These are phyloP conservation scores for Scaeva pyrastri DNA, from an alignment of 2,888 invertebrate genomes.

Conservation along the genomic window DNA sequence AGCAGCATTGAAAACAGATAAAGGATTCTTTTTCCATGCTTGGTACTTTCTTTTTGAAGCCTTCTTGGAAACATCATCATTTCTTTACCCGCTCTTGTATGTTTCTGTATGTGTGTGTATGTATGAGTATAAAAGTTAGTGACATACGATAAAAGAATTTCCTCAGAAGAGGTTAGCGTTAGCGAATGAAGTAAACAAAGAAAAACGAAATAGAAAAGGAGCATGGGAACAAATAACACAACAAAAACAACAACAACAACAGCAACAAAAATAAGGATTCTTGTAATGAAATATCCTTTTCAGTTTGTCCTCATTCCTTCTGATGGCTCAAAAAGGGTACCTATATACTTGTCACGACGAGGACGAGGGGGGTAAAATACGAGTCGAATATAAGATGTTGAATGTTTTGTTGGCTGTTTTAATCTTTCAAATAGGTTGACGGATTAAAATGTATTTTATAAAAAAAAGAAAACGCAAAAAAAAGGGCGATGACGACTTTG, in stretches of 20 bases:
- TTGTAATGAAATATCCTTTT: slow-evolving; percentile 60
- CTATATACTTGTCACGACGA: too few relatives aligned
- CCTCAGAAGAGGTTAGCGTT: slow-evolving; percentile 47
- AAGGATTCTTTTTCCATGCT: slow-evolving; percentile 41
- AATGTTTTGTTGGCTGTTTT: slow-evolving; percentile 61
- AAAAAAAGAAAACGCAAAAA: neutral
- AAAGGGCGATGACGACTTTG: slow-evolving; percentile 53
- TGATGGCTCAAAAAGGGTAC: neutral
- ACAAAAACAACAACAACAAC: neutral
- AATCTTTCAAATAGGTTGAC: slow-evolving; percentile 64
- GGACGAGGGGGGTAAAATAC: neutral
- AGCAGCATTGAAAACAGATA: slow-evolving; percentile 48
- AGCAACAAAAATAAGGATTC: slow-evolving; percentile 24
- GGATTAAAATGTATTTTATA: slow-evolving; percentile 41
- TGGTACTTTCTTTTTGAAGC: slow-evolving; percentile 24
- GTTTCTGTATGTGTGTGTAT: neutral
- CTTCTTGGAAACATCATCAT: slow-evolving; percentile 24
- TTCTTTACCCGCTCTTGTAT: neutral
- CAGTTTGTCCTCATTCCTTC: slow-evolving; percentile 7
- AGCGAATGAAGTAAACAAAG: slow-evolving; percentile 37
- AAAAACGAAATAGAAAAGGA: slow-evolving; percentile 35
- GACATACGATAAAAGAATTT: slow-evolving; percentile 57
- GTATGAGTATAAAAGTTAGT: slow-evolving; percentile 5
- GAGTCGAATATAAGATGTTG: neutral
- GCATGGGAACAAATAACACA: slow-evolving; percentile 9